Percentiles rank a stretch among this genome's conserved stretches.
phyloP scores from a whole-genome alignment of 2,888 invertebrate genomes.

The Idaea aversata region DNA sequence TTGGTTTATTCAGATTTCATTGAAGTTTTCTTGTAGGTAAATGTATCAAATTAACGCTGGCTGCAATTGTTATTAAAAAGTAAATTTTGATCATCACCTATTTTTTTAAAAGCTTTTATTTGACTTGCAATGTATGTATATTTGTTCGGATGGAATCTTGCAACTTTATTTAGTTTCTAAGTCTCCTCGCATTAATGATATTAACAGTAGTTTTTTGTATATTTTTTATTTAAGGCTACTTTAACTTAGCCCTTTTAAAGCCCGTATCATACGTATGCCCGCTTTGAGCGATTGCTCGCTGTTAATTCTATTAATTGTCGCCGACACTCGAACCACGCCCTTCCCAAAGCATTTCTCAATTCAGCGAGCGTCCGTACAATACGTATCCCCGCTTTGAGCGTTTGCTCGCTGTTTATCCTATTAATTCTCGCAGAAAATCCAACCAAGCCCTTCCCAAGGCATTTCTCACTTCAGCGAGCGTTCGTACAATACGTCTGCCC shows the following conservation, averaged over 20 bases:
- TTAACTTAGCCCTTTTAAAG: not conserved
- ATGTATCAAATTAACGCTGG: too few species aligned
- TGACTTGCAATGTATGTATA: too few species aligned
- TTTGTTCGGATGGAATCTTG: too few species aligned
- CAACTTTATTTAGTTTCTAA: too few species aligned
- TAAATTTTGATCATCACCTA: too few species aligned
- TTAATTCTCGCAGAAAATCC: not conserved
- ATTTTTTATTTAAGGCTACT: too few species aligned
- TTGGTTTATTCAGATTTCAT: too few species aligned
- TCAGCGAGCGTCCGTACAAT: slow-evolving; percentile 22
- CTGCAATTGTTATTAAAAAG: too few species aligned
- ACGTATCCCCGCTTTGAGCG: slow-evolving; percentile 8
- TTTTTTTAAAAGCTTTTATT: too few species aligned
- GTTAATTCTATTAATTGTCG: not conserved
- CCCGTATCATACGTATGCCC: slow-evolving; percentile 13
- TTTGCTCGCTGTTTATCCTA: slow-evolving; percentile 5
- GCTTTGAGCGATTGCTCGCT: slow-evolving; percentile 7
- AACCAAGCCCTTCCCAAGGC: slow-evolving; percentile 20
- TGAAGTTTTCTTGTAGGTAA: too few species aligned
- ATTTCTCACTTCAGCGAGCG: slow-evolving; percentile 31
- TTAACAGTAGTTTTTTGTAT: too few species aligned
- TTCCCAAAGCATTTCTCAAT: slow-evolving; percentile 30
- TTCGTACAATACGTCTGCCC: slow-evolving; percentile 26
- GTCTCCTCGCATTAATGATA: too few species aligned
- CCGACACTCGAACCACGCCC: slow-evolving; percentile 8